Evolutionary conservation across 2,113 vertebrate genomes (phyloP), one percentile per base, ranked within the genome.

Genomic region (Leptobrachium leishanense): DNA sequence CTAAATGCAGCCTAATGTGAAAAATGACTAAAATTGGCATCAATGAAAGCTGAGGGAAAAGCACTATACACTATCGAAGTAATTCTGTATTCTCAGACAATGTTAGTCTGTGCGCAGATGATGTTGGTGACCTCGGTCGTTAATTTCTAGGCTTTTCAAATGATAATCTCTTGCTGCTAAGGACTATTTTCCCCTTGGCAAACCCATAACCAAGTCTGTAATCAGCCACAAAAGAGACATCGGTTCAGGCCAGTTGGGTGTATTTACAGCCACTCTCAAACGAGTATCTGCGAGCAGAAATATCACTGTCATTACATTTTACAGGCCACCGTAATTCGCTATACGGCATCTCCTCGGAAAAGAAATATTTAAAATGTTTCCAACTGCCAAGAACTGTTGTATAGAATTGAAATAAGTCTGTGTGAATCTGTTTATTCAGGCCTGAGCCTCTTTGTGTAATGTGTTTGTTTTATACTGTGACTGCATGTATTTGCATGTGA

Each of bases 211-310:
- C 53, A 66, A 81, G 78, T 81, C 72, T 74, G 72, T 81, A 81
- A 74, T 81, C 78, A 81, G 78, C 72, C 71, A 81, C 78, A 81
- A 74, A 81, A 81, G 77, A 81, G 78, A 81, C 78, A 74, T 81
- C 72, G 78, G 71, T 74, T 74, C 64, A 74, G 78, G 64, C 78
- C 53, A 67, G 64, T 74, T 31, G 78, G 65, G 71, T 81, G 78
- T 74, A 81, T 81, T 81, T 81, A 81, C 72, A 68, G 71, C 78
- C 54, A 50, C 72, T 74, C 65, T 74, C 64, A 74, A 74, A 68
- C 78, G 68, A 46, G 77, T 74, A 50, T 81, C 78, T 74, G 72
- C 62, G 72, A 81, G 78, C 72, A 81, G 78, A 81, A 81, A 74
- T 81, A 81, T 81, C 78, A 68, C 78, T 59, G 78, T 81, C 71